A percentile compares a stretch with the other conserved stretches of the same genome.
These are phyloP conservation scores for Naso thynnoides DNA, from an alignment of 2,797 vertebrate species.

Conservation along the genomic window DNA sequence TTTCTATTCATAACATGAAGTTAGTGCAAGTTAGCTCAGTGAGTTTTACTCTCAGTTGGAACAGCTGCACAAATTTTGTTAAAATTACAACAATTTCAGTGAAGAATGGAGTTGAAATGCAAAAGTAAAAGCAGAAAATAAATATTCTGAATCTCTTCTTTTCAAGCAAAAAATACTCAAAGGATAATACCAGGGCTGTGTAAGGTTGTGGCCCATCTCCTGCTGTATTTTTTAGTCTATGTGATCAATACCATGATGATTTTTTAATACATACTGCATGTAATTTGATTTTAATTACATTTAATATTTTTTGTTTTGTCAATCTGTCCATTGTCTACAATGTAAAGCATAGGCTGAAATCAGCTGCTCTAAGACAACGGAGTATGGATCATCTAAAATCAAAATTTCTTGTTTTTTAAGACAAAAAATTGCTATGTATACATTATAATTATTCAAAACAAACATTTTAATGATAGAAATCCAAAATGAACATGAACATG, in stretches of 20 bases:
- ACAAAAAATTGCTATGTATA: too few relatives aligned
- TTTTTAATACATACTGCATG: background rate
- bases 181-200: conserved; percentile 55
- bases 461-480: too few relatives aligned
- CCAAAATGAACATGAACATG: conserved; percentile 3
- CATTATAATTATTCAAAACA: too few relatives aligned
- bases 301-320: conserved; percentile 1
- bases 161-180: conserved; percentile 28
- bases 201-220: conserved; percentile 4
- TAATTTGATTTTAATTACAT: background rate
- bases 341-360: conserved; percentile 1
- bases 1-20: background rate
- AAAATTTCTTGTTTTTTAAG: too few relatives aligned
- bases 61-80: background rate
- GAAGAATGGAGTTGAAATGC: conserved; percentile 51
- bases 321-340: background rate
- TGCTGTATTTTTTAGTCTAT: background rate
- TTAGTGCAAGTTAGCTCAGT: background rate
- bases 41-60: background rate
- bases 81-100: conserved; percentile 21
- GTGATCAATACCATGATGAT: background rate
- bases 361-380: background rate
- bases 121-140: conserved; percentile 40
- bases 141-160: conserved; percentile 20
- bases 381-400: conserved; percentile 2